These are phyloP conservation scores for Osmoderma eremita DNA, from an alignment of 2,888 invertebrate genomes.

Conservation along the genomic window DNA sequence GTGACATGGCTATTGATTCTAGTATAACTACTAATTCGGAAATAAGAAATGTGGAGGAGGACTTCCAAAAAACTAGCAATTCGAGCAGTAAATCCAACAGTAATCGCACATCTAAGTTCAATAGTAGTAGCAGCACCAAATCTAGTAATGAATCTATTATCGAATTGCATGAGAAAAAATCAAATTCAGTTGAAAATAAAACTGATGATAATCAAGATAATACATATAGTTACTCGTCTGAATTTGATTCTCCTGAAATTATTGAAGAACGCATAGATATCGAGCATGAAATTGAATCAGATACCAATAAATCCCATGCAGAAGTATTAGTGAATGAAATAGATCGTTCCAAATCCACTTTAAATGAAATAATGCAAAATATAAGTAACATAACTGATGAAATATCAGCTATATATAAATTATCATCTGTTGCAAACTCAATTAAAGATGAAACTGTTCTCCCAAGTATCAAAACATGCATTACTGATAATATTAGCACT, in stretches of 20 bases:
- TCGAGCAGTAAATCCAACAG: neutral
- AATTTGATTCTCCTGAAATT: conserved; percentile 38
- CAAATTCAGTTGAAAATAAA: conserved; percentile 8
- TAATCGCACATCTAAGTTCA: too few relatives aligned
- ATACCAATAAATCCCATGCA: conserved; percentile 13
- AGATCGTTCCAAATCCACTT: conserved; percentile 46
- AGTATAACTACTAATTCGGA: neutral
- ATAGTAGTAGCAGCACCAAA: neutral
- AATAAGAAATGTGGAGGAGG: neutral
- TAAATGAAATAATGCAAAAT: conserved; percentile 49
- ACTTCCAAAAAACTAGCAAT: neutral
- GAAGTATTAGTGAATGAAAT: conserved; percentile 43
- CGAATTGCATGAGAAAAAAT: neutral
- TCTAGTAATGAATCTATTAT: conserved; percentile 12
- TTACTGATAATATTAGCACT: conserved; percentile 15
- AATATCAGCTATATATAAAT: conserved; percentile 48
- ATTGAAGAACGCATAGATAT: conserved; percentile 9
- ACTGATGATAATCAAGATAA: conserved; percentile 12
- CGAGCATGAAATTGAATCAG: conserved; percentile 8
- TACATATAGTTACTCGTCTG: conserved; percentile 34
- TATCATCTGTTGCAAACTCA: conserved; percentile 42
- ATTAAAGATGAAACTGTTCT: conserved; percentile 26
- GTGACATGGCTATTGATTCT: neutral
- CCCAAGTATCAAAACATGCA: neutral
- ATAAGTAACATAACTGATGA: conserved; percentile 49